A percentile compares a stretch with the other conserved stretches of the same genome.
These are phyloP conservation scores for Macrotis lagotis DNA, from an alignment of 2,113 vertebrate species.

Conservation along the genomic window DNA sequence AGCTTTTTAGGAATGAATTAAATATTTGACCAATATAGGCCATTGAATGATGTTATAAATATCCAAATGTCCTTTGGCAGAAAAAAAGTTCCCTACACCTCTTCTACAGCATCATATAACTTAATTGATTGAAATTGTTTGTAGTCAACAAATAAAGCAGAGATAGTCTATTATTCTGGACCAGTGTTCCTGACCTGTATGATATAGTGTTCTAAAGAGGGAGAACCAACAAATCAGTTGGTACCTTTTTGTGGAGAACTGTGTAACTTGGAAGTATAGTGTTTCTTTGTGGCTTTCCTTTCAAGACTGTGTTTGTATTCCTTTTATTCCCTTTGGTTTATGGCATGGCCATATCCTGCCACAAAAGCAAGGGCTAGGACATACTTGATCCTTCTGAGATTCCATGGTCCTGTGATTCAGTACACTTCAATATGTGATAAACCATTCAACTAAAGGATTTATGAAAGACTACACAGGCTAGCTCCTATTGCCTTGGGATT, in stretches of 20 bases:
- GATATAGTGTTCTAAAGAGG: neutral
- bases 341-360: neutral
- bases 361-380: neutral
- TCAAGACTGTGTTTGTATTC: neutral
- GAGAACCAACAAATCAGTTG: neutral
- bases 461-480: neutral
- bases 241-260: neutral
- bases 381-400: neutral
- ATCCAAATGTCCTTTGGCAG: too few species aligned
- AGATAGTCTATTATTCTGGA: neutral
- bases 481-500: neutral
- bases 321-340: neutral
- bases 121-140: neutral
- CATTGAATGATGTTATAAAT: too few species aligned
- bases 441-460: neutral
- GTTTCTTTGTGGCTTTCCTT: neutral
- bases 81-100: too few species aligned
- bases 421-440: neutral
- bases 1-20: too few species aligned
- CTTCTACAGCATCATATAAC: too few species aligned
- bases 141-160: neutral
- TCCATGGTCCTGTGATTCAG: neutral
- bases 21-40: too few species aligned
- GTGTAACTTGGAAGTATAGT: neutral
- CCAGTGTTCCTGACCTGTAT: neutral